Evolutionary conservation across 1,140 invertebrate species (phyloP).

Genomic region (Drosophila grimshawi): DNA sequence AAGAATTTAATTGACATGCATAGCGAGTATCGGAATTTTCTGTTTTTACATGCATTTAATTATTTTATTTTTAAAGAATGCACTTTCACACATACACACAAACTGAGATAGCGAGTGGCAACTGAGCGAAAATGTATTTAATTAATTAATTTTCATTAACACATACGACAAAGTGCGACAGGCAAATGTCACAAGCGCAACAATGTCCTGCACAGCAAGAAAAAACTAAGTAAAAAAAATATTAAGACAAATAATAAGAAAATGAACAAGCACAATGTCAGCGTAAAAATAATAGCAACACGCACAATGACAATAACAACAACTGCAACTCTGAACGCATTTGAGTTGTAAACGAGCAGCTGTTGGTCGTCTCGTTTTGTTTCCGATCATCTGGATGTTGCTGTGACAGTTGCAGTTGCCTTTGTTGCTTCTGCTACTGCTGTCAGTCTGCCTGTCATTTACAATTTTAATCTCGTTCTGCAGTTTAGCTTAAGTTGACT

Average conservation of each 20-base stretch:
- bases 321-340: constrained; percentile 22
- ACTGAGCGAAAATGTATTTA: constrained; percentile 77
- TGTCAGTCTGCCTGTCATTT: constrained; percentile 77
- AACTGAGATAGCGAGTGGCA: constrained; percentile 26
- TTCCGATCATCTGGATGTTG: neutral
- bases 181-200: constrained; percentile 32
- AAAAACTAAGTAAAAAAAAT: constrained; percentile 1
- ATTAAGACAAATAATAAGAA: constrained; percentile 16
- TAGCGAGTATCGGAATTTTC: neutral
- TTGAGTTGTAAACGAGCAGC: constrained; percentile 34
- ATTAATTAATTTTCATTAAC: constrained; percentile 82
- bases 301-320: constrained; percentile 13
- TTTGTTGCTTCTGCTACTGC: constrained; percentile 26
- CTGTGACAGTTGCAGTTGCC: neutral
- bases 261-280: neutral
- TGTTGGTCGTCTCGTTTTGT: constrained; percentile 4
- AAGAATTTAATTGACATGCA: neutral
- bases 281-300: constrained; percentile 7
- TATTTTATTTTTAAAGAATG: constrained; percentile 24
- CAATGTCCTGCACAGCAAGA: constrained; percentile 30
- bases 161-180: constrained; percentile 63
- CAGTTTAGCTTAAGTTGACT: constrained; percentile 77
- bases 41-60: constrained; percentile 7
- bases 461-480: constrained; percentile 81
- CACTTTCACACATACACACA: constrained; percentile 30